phyloP scores from a whole-genome alignment of 1,140 invertebrate genomes.

The Ganaspis sp. region DNA sequence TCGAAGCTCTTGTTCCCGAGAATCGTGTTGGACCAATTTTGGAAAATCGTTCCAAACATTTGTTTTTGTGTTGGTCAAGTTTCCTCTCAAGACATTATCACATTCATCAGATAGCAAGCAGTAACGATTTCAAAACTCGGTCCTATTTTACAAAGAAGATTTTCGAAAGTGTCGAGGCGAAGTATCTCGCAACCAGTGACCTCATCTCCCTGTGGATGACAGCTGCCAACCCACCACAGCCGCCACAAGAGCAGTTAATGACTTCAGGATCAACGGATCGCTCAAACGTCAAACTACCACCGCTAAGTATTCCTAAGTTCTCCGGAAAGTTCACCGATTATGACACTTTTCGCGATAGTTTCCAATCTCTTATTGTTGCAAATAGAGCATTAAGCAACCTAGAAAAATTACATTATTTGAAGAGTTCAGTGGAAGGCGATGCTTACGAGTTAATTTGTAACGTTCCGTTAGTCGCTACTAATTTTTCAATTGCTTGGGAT shows the following conservation, averaged over 20 bases:
- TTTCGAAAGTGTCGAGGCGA: not conserved
- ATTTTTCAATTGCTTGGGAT: conserved; percentile 14
- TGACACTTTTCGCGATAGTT: not conserved
- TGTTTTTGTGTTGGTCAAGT: not conserved
- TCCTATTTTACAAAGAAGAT: not conserved
- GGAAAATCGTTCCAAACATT: not conserved
- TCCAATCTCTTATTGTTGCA: conserved; percentile 10
- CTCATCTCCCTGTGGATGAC: not conserved
- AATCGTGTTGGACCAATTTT: not conserved
- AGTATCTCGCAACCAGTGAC: not conserved
- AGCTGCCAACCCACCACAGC: not conserved
- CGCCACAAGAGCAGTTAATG: not conserved
- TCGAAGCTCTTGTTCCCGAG: not conserved
- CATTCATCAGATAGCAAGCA: not conserved
- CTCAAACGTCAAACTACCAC: not conserved
- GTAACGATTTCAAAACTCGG: not conserved
- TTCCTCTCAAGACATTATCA: not conserved
- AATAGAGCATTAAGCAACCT: not conserved
- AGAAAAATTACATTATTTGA: conserved; percentile 33
- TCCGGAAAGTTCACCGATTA: conserved; percentile 14
- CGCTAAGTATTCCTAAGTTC: conserved; percentile 7
- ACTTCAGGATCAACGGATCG: not conserved
- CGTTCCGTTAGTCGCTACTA: not conserved
- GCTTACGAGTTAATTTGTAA: conserved; percentile 1
- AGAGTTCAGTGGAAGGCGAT: not conserved